phyloP scores from a whole-genome alignment of 1,140 invertebrate genomes.

The Anastatus disparis region DNA sequence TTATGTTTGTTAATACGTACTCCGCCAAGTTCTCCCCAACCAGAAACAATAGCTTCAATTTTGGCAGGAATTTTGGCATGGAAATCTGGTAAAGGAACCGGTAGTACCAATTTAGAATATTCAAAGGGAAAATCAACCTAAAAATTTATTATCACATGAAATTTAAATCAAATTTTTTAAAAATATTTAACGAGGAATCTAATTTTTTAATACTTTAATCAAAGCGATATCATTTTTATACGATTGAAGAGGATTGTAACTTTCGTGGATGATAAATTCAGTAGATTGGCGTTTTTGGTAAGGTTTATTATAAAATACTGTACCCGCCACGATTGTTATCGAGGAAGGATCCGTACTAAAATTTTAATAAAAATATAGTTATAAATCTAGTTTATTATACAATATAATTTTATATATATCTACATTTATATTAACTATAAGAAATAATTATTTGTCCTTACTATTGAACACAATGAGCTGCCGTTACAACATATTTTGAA shows the following conservation, averaged over 20 bases:
- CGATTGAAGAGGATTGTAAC: neutral
- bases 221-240: neutral
- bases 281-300: neutral
- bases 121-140: neutral
- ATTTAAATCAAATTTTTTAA: neutral
- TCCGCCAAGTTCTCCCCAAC: conserved; percentile 10
- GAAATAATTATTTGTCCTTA: too few species aligned
- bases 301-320: neutral
- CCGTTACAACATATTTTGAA: conserved; percentile 18
- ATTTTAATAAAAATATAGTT: too few species aligned
- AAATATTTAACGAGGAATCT: neutral
- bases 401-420: too few species aligned
- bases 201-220: neutral
- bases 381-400: too few species aligned
- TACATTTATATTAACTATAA: too few species aligned
- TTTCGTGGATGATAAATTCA: neutral
- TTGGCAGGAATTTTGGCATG: neutral
- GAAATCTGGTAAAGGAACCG: neutral
- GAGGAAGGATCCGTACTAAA: too few species aligned
- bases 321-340: neutral
- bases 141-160: too few species aligned
- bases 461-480: conserved; percentile 13
- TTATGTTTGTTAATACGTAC: too few species aligned
- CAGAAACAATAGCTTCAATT: neutral
- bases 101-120: neutral